Evolutionary conservation across 1,140 invertebrate species (phyloP).

Genomic region (Teleogryllus occipitalis): DNA sequence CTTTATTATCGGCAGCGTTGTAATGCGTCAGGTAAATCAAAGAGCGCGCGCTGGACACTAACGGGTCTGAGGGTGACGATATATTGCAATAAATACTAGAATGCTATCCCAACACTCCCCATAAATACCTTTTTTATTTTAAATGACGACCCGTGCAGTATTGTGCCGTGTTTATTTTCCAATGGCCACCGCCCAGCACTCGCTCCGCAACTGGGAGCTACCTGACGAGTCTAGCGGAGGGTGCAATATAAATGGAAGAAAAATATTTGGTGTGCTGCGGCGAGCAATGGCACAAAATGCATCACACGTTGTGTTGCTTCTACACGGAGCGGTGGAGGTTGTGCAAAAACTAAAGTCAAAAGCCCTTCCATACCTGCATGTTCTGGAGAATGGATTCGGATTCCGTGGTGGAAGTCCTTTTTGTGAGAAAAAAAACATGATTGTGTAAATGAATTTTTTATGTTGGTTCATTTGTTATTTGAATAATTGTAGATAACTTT

Average conservation of each 20-base stretch:
- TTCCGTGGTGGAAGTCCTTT: neutral
- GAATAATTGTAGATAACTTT: too few relatives aligned
- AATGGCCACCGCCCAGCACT: too few relatives aligned
- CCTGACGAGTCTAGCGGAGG: neutral
- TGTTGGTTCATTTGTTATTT: too few relatives aligned
- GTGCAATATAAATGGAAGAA: neutral
- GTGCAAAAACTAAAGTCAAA: neutral
- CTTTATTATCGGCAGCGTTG: neutral
- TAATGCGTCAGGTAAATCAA: neutral
- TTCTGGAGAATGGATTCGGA: neutral
- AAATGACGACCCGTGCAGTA: neutral
- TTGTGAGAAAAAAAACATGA: neutral
- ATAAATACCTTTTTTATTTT: neutral
- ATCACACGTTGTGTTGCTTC: neutral
- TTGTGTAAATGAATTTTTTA: too few relatives aligned
- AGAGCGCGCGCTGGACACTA: neutral
- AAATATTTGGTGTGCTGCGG: neutral
- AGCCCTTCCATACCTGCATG: neutral
- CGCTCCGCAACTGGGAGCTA: neutral
- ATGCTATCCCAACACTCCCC: neutral
- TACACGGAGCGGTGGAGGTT: neutral
- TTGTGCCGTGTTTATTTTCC: neutral
- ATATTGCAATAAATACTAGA: neutral
- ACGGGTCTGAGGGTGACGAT: neutral
- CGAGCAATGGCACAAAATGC: neutral